These are phyloP conservation scores for Strigamia maritima DNA, from an alignment of 2,888 invertebrate species.

Conservation along the genomic window DNA sequence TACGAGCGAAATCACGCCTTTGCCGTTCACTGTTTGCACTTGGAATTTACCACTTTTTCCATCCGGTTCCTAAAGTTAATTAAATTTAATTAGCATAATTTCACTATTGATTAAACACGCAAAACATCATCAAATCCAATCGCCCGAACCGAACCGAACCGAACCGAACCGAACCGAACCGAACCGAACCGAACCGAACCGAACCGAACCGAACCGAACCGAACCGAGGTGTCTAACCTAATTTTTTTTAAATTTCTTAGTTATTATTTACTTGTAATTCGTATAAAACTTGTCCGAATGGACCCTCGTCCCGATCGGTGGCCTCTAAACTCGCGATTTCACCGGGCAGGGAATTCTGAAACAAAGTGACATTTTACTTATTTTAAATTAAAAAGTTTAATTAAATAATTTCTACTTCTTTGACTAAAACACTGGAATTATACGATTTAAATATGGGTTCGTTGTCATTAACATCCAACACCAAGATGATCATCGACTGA, in stretches of 20 bases:
- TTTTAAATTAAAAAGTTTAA: not conserved
- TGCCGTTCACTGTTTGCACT: constrained; percentile 77
- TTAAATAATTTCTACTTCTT: constrained; percentile 56
- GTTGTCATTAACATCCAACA: constrained; percentile 90
- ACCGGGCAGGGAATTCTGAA: constrained; percentile 67
- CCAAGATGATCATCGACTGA: constrained; percentile 79
- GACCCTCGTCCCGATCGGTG: constrained; percentile 83
- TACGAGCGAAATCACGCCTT: constrained; percentile 73
- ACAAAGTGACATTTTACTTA: not conserved
- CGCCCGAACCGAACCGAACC: too few species aligned
- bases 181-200: too few species aligned
- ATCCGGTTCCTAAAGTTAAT: constrained; percentile 59
- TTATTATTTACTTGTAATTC: constrained; percentile 63
- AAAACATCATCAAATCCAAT: not conserved
- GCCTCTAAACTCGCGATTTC: constrained; percentile 78
- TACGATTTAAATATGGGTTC: constrained; percentile 80
- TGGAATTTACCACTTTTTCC: constrained; percentile 73
- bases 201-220: too few species aligned
- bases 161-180: too few species aligned
- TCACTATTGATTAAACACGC: not conserved
- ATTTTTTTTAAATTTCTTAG: not conserved
- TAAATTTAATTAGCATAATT: not conserved
- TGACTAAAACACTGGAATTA: constrained; percentile 74
- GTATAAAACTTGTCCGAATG: constrained; percentile 87
- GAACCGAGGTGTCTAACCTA: too few species aligned